Evolutionary conservation across 2,113 vertebrate species (phyloP).

Genomic region (Caracal caracal): DNA sequence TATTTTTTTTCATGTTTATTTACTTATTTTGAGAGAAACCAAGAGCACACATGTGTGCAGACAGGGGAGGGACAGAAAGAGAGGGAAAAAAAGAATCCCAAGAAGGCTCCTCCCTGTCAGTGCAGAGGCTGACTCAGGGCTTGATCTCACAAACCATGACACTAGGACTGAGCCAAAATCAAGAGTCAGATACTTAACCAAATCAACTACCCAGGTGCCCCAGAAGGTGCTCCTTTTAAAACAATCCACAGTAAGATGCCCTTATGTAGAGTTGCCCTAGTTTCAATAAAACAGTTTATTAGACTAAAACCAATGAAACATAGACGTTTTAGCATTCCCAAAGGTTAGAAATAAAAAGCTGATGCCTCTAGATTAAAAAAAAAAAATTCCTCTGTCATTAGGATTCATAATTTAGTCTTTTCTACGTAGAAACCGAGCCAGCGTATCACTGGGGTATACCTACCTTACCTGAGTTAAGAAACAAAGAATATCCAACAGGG

Average conservation of each 20-base stretch:
- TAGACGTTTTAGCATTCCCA: background rate
- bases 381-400: slow-evolving; percentile 21
- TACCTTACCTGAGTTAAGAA: background rate
- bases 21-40: too few species aligned
- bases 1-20: too few species aligned
- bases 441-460: background rate
- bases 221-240: background rate
- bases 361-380: background rate
- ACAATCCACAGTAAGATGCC: background rate
- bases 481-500: background rate
- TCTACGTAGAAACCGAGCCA: background rate
- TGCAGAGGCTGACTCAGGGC: too few species aligned
- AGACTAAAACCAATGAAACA: slow-evolving; percentile 16
- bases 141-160: too few species aligned
- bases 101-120: too few species aligned
- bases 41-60: too few species aligned
- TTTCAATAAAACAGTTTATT: background rate
- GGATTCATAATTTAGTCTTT: background rate
- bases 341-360: slow-evolving; percentile 29
- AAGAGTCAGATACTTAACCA: too few species aligned
- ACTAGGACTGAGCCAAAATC: too few species aligned
- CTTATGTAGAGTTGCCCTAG: background rate
- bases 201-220: too few species aligned
- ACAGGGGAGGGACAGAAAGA: too few species aligned
- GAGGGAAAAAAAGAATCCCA: too few species aligned